Evolutionary conservation across 2,113 vertebrate genomes (phyloP).

Genomic region (Cardinalis cardinalis): DNA sequence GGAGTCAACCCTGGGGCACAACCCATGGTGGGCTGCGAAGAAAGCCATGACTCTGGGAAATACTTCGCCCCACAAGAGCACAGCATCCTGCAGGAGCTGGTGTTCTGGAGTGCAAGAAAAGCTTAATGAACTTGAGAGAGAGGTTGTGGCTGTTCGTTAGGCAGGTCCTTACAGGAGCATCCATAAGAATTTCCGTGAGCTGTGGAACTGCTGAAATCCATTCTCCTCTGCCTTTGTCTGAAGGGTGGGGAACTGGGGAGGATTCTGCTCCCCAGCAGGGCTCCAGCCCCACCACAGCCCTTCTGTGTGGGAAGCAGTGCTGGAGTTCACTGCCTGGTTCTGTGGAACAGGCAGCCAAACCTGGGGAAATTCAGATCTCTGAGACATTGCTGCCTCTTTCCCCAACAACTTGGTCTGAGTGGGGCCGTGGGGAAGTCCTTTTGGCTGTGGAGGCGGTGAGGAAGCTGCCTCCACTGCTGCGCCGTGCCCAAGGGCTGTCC

Average conservation of each 20-base stretch:
- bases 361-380: background rate
- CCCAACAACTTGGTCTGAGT: background rate
- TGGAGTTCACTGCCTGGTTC: rapidly evolving
- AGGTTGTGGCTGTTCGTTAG: rapidly evolving
- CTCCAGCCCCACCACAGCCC: background rate
- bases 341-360: background rate
- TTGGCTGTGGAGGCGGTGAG: rapidly evolving
- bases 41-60: background rate
- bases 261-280: too few species aligned
- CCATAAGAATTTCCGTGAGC: background rate
- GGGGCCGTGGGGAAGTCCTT: background rate
- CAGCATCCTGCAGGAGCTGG: background rate
- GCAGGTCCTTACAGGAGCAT: background rate
- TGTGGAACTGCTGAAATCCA: background rate
- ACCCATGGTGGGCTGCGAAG: background rate
- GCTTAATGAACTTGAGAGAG: rapidly evolving
- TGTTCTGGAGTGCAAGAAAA: background rate
- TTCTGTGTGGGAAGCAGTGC: background rate
- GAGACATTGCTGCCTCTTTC: background rate
- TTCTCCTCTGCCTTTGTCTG: background rate
- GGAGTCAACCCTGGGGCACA: too few species aligned
- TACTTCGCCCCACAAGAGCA: background rate
- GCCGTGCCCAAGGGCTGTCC: background rate
- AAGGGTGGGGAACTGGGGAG: background rate
- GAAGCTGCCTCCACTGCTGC: background rate